Evolutionary conservation across 2,888 invertebrate species (phyloP), one percentile per base, ranked within the genome.

Genomic region (Nomada lathburiana): DNA sequence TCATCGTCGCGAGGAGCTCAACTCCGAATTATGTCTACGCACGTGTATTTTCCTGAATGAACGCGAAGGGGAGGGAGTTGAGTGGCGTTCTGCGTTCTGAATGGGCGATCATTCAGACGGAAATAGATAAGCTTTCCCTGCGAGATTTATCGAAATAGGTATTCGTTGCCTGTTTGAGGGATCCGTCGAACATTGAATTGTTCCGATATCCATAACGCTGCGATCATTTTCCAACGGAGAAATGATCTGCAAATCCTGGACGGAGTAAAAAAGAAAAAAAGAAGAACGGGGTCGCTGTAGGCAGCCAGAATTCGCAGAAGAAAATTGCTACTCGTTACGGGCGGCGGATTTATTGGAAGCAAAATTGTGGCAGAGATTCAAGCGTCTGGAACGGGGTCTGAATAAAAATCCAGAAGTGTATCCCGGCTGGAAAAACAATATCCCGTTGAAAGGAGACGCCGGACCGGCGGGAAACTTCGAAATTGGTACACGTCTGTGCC

Each of bases 401-500:
- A 16, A 47, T 47, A 26, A 26, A 9, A 42, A 44, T 44, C 23
- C 55, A 1, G 18, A 44, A 18, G 23, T 16, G 42, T 20, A 16
- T 42, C 29, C 13, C 16, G 50, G 50, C 9, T 9, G 67, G 59
- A 70, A 60, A n/a, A 72, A 76, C 77, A 70, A 80, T 82, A 83
- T 59, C 57, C 53, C 26, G 20, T 5, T 36, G 65, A 60, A 44
- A 62, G 62, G 74, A 75, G 74, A 74, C 73, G 65, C 44, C 64
- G 53, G 4, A 26, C 50, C 50, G 78, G 75, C 73, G 82, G 78
- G 78, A 87, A 87, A 87, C 76, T 87, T 87, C 57, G 88, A 82
- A 86, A 87, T 88, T 87, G 86, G 82, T 88, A 68, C 80, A 84
- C 84, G 88, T 87, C 86, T 50, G 63, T 59, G 84, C 80, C 87